Base-by-base conservation (phyloP, 2,888 invertebrate genomes). In the Zaprionus bogoriensis region DNA sequence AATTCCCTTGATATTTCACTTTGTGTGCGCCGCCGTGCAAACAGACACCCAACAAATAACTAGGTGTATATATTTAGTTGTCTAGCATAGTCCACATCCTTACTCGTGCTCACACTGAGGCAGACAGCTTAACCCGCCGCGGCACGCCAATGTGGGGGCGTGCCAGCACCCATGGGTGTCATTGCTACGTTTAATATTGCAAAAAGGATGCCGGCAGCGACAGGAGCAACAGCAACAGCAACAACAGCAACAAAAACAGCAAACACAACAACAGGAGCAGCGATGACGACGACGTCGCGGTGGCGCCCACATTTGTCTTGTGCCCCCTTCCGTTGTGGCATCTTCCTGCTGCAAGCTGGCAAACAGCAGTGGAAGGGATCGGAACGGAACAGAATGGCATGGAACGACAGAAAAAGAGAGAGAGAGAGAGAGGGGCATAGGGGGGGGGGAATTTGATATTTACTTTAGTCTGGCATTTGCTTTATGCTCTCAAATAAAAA, bases 1-100 rank as follows among this genome's bases (percentile, higher is more conserved):
- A 80, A 87, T 80, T 85, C 86, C 83, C 87, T 78, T 87, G 87
- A 87, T 87, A 80, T 80, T 80, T 80, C 87, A 80, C 83, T 85
- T 78, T 87, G 87, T 82, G 73, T 66, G 68, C 46, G 30, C 53
- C 46, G 22, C 38, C 50, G 50, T 45, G 65, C 71, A 65, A 61
- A 66, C 70, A 81, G 75, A 78, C 83, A 83, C 71, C 86, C 83
- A 74, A 82, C 87, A 85, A 85, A 87, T 87, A 87, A 75, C 87
- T 78, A 86, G 87, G 80, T 80, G 87, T 87, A 87, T 82, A 75
- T 87, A 87, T 82, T 80, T 82, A 79, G 87, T 82, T 80, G 87
- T 79, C 83, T 86, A 68, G 87, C 87, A 78, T 85, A 85, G 82
- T 41, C 39, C 10, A 22, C 39, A 41, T 19, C 22, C 39, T 20